Base-by-base conservation (phyloP, 2,797 vertebrate genomes). In the Naso thynnoides region DNA sequence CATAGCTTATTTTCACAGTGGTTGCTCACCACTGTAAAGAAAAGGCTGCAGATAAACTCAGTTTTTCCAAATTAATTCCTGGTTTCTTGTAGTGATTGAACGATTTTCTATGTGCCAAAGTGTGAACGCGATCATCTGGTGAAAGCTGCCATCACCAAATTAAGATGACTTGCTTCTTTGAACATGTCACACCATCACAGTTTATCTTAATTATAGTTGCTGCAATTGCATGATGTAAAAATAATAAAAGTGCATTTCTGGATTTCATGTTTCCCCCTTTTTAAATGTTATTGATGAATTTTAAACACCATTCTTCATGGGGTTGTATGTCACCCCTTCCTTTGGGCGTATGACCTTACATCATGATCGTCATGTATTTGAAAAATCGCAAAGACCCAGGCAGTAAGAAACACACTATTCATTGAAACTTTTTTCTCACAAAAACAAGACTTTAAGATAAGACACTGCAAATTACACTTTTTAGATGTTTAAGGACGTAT, bases 271-370 rank as follows among this genome's bases (percentile, higher is more conserved):
- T 42, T 38, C 26, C 23, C 26, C 23, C 53, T 29, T 26, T 27
- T 38, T 31, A 56, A 9, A 33, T 48, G 7, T 49, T 57, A 29
- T 49, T 56, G 9, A 70, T 73, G 19, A 52, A 23, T 70, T 64
- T 77, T 77, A 53, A 52, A 64, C 27, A 67, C 38, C 10, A 61
- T 61, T 33, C 70, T 63, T 73, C 45, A 76, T 50, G 39, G 52
- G 45, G 18, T 5, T 70, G 48, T 13, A 49, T 5, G 15, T 58
- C 8, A 42, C 49, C 39, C 21, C 62, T 47, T 31, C 16, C 6
- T 10, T 2, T 42, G 48, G 21, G 73, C 36, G 5, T 9, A 33
- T 62, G 13, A 75, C 6, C 0, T 58, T 18, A 47, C 53, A 8
- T 49, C 31, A 60, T 1, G 41, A 42, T 19, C 49, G 29, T 62